These are phyloP conservation scores for Danio kyathit DNA, from an alignment of 2,797 vertebrate species.

Conservation along the genomic window DNA sequence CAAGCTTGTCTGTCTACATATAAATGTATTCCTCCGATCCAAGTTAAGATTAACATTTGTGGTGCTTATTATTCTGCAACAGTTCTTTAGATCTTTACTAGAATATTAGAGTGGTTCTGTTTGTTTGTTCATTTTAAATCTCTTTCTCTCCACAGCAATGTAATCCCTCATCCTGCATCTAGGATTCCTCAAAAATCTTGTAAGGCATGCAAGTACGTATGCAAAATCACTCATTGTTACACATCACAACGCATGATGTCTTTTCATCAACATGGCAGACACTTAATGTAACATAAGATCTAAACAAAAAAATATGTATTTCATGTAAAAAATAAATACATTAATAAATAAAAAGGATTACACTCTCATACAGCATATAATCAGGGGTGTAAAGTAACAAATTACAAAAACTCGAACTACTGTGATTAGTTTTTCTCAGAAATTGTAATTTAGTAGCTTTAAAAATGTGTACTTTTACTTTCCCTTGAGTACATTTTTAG, in stretches of 20 bases:
- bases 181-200: slow-evolving; percentile 35
- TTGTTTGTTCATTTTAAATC: background rate
- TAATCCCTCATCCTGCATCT: background rate
- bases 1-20: background rate
- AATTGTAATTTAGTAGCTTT: too few species aligned
- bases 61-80: background rate
- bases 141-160: slow-evolving; percentile 34
- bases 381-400: too few species aligned
- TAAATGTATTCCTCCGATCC: background rate
- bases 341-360: too few species aligned
- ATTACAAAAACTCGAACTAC: too few species aligned
- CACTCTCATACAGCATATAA: background rate
- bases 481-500: too few species aligned
- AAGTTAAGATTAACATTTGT: background rate
- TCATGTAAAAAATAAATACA: too few species aligned
- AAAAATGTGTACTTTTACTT: too few species aligned
- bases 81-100: background rate
- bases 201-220: slow-evolving; percentile 48
- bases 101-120: background rate
- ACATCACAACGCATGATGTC: background rate
- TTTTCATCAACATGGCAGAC: background rate
- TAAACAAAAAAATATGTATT: background rate
- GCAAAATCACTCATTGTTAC: background rate
- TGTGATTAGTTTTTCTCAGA: too few species aligned
- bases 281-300: background rate